These are phyloP conservation scores for Pseudolaguvia tuberculata DNA, from an alignment of 2,113 vertebrate genomes.

Conservation along the genomic window DNA sequence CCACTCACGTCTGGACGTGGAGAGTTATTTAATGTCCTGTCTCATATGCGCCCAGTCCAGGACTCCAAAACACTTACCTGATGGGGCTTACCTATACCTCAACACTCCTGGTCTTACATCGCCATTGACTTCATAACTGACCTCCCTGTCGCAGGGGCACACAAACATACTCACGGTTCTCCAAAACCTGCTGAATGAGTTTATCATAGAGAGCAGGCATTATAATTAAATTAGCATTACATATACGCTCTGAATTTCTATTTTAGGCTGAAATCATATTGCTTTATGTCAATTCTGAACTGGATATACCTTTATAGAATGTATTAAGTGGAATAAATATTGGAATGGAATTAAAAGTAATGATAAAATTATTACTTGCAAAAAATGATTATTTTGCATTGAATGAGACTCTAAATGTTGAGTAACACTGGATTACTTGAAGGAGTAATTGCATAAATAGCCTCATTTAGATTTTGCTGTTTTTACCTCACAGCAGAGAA, in stretches of 20 bases:
- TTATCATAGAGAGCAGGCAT: neutral
- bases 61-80: no score
- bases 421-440: neutral
- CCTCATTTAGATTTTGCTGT: neutral
- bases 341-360: neutral
- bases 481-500: constrained; percentile 10
- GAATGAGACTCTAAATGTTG: neutral
- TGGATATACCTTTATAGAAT: constrained; percentile 11
- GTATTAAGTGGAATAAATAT: constrained; percentile 23
- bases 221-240: constrained; percentile 5
- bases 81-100: no score
- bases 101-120: no score
- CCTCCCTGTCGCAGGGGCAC: no score
- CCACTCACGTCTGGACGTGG: no score
- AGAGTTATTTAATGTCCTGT: no score
- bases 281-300: neutral
- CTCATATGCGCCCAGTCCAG: no score
- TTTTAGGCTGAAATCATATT: neutral
- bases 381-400: neutral
- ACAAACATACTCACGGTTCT: no score
- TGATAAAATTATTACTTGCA: no score
- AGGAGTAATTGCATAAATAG: constrained; percentile 5
- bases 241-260: neutral
- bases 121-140: no score
- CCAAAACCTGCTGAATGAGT: constrained; percentile 25